phyloP scores from a whole-genome alignment of 1,140 invertebrate species.

The Penaeus vannamei region DNA sequence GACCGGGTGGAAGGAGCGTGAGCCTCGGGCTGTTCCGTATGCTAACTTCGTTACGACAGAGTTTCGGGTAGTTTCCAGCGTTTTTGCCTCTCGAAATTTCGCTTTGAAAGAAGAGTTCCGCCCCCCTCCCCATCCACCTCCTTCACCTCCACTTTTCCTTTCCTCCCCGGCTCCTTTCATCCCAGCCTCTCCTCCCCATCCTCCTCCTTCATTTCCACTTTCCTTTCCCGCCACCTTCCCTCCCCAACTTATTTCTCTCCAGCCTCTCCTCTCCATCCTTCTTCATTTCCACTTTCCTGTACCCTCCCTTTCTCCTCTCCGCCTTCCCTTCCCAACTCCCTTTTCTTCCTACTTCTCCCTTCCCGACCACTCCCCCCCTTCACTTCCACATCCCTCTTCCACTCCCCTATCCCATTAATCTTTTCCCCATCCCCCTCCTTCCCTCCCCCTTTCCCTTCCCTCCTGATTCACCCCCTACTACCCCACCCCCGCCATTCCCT shows the following conservation, averaged over 20 bases:
- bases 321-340: background rate
- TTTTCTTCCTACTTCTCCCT: background rate
- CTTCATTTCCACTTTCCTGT: background rate
- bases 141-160: background rate
- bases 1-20: too few relatives aligned
- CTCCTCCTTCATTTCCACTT: background rate
- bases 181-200: background rate
- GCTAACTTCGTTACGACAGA: too few relatives aligned
- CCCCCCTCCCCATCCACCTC: background rate
- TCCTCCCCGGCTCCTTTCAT: background rate
- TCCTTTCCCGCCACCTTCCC: background rate
- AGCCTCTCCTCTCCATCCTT: background rate
- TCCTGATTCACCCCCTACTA: too few relatives aligned
- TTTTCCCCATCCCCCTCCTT: background rate
- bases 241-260: background rate
- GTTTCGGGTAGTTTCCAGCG: too few relatives aligned
- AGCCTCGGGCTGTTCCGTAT: too few relatives aligned
- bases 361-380: background rate
- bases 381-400: background rate
- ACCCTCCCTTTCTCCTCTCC: background rate
- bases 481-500: background rate
- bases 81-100: conserved; percentile 2
- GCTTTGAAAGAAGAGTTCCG: background rate
- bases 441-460: background rate
- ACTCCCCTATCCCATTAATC: background rate